phyloP scores from a whole-genome alignment of 2,888 invertebrate genomes.

The Hemicrepidius hirtus region DNA sequence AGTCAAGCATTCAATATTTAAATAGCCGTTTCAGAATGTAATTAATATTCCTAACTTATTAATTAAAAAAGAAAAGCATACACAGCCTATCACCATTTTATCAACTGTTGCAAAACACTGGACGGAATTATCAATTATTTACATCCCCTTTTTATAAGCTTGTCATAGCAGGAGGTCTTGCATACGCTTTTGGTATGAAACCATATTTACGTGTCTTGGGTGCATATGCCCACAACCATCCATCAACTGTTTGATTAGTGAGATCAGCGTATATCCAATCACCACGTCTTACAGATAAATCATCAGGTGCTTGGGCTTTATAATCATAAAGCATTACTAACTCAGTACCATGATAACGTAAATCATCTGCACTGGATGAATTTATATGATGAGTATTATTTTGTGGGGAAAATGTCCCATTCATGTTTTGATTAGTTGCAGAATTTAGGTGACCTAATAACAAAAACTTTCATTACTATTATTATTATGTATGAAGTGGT shows the following conservation, averaged over 20 bases:
- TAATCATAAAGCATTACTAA: constrained; percentile 96
- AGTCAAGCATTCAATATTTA: too few species aligned
- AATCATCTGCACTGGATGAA: constrained; percentile 75
- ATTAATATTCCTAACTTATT: neutral
- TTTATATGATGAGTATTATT: constrained; percentile 64
- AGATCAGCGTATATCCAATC: constrained; percentile 98
- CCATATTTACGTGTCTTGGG: constrained; percentile 95
- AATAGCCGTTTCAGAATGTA: too few species aligned
- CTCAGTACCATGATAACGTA: constrained; percentile 90
- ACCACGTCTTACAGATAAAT: constrained; percentile 91
- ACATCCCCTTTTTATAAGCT: constrained; percentile 76
- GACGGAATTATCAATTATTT: constrained; percentile 27
- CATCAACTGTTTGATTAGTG: constrained; percentile 94
- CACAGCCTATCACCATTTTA: constrained; percentile 40
- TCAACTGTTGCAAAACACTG: constrained; percentile 13
- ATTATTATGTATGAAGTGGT: too few species aligned
- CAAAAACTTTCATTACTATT: too few species aligned
- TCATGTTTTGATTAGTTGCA: constrained; percentile 66
- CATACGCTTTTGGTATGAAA: constrained; percentile 96
- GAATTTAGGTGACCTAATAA: constrained; percentile 71
- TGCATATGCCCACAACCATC: constrained; percentile 96
- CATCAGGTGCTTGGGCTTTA: constrained; percentile 95
- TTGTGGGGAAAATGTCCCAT: constrained; percentile 63
- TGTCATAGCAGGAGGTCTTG: constrained; percentile 93
- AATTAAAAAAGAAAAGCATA: constrained; percentile 1